Evolutionary conservation across 2,113 vertebrate species (phyloP).

Genomic region (Podilymbus podiceps): DNA sequence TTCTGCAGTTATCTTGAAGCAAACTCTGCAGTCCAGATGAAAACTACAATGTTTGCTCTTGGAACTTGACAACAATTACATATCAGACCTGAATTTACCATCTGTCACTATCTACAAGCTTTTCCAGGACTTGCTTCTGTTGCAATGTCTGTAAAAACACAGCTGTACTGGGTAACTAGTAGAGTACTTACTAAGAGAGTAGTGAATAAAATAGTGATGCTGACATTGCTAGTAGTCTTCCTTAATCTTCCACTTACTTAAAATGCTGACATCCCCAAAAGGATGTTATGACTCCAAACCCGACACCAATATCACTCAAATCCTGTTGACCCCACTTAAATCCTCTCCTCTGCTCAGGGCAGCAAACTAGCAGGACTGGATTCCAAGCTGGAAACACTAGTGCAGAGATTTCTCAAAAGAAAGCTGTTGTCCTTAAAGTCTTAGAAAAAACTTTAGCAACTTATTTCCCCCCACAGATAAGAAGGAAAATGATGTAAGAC

Average conservation of each 20-base stretch:
- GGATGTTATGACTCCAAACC: not conserved
- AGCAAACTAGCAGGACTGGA: not conserved
- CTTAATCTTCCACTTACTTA: not conserved
- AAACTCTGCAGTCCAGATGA: not conserved
- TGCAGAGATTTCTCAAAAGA: not conserved
- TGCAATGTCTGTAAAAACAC: not conserved
- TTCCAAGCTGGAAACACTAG: not conserved
- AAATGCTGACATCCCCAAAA: not conserved
- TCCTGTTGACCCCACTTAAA: fast-evolving
- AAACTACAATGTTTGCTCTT: not conserved
- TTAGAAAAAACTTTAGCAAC: not conserved
- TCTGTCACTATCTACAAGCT: not conserved
- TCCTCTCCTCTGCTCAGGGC: not conserved
- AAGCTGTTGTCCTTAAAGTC: not conserved
- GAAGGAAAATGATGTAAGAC: not conserved
- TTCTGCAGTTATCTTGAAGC: not conserved
- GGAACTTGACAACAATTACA: not conserved
- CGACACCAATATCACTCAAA: not conserved
- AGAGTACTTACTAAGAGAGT: not conserved
- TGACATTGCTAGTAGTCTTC: not conserved
- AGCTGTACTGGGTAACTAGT: not conserved
- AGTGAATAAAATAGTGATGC: not conserved
- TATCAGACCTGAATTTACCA: not conserved
- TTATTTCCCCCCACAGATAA: not conserved
- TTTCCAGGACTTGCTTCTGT: not conserved